Evolutionary conservation across 2,888 invertebrate genomes (phyloP).

Genomic region (Protophormia terraenovae): DNA sequence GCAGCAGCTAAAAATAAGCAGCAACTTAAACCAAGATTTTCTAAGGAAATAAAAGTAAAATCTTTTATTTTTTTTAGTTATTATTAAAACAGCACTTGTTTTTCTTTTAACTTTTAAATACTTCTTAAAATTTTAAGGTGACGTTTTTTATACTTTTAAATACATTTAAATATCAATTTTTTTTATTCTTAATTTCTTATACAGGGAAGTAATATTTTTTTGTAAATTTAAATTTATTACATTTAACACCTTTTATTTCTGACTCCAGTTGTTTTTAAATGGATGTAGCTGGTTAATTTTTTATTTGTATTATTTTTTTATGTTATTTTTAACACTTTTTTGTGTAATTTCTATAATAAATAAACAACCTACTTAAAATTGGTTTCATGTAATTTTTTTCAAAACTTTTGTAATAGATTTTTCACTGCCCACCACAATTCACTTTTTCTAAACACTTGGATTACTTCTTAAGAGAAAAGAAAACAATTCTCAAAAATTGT

Average conservation of each 20-base stretch:
- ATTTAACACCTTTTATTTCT: not conserved
- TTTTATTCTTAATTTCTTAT: not conserved
- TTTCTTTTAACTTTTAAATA: not conserved
- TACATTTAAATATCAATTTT: too few species aligned
- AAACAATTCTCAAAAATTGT: too few species aligned
- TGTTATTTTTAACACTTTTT: not conserved
- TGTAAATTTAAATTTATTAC: too few species aligned
- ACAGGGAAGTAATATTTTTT: not conserved
- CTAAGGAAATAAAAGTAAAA: too few species aligned
- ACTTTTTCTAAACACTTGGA: not conserved
- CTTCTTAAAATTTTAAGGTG: not conserved
- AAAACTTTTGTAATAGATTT: too few species aligned
- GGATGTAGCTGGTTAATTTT: not conserved
- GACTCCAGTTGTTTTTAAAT: not conserved
- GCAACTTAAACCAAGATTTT: not conserved
- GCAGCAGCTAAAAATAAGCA: too few species aligned
- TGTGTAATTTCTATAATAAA: not conserved
- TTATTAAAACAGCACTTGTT: not conserved
- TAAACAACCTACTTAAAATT: constrained; percentile 23
- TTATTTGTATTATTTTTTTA: not conserved
- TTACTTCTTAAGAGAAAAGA: too few species aligned
- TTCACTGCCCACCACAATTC: not conserved
- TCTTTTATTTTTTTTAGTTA: not conserved
- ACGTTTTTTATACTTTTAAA: too few species aligned
- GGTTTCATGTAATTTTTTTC: not conserved